Evolutionary conservation across 2,888 invertebrate genomes (phyloP).

Genomic region (Mythimna lalbum): DNA sequence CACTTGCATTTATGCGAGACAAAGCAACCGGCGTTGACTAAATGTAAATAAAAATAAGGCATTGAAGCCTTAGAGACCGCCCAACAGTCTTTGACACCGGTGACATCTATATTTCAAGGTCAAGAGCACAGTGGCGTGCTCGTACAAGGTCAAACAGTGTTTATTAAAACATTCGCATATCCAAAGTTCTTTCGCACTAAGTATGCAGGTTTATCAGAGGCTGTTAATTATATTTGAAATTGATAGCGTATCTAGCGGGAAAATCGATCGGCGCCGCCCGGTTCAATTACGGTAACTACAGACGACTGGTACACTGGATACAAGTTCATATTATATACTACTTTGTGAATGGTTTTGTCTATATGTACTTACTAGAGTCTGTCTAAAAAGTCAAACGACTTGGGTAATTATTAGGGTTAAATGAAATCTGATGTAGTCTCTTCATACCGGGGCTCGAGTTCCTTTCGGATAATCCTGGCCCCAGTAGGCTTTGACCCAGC

Average conservation of each 20-base stretch:
- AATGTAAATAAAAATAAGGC: background rate
- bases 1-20: too few species aligned
- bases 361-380: too few species aligned
- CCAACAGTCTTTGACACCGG: background rate
- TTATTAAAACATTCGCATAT: background rate
- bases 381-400: too few species aligned
- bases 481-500: too few species aligned
- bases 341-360: background rate
- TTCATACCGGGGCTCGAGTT: too few species aligned
- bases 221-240: constrained; percentile 30
- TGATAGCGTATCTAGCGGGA: constrained; percentile 38
- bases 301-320: background rate
- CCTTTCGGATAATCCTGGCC: too few species aligned
- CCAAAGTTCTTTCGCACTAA: constrained; percentile 9
- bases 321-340: background rate
- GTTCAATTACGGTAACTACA: background rate
- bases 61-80: background rate
- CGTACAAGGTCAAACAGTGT: background rate
- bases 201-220: constrained; percentile 34
- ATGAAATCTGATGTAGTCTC: too few species aligned
- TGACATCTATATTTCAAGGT: background rate
- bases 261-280: constrained; percentile 27
- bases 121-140: background rate
- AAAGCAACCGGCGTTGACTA: too few species aligned
- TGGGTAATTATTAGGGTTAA: too few species aligned